Evolutionary conservation across 2,113 vertebrate genomes (phyloP).

Genomic region (Chaetops frenatus): DNA sequence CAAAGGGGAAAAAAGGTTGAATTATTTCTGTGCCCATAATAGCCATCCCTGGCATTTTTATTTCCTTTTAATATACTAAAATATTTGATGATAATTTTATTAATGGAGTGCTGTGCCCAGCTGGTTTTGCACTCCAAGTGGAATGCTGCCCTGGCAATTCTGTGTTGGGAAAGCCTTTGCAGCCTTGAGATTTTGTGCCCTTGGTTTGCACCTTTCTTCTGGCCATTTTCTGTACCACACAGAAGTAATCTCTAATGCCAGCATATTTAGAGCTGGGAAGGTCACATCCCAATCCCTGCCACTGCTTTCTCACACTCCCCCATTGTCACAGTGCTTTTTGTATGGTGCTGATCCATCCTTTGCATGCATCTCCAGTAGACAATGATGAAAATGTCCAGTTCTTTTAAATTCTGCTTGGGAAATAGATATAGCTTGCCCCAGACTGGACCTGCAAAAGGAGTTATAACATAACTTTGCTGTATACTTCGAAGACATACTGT

Average conservation of each 20-base stretch:
- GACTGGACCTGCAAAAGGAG: background rate
- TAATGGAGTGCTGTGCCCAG: background rate
- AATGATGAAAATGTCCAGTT: background rate
- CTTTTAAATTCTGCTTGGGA: background rate
- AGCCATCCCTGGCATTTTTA: background rate
- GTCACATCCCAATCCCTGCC: background rate
- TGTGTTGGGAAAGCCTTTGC: background rate
- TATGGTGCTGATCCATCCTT: background rate
- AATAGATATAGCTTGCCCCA: background rate
- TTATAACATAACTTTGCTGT: background rate
- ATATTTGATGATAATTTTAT: background rate
- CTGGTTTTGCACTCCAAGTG: background rate
- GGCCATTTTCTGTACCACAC: background rate
- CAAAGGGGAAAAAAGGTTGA: background rate
- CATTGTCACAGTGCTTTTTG: background rate
- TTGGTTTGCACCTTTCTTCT: background rate
- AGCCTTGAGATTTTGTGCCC: background rate
- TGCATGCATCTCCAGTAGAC: background rate
- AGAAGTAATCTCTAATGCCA: background rate
- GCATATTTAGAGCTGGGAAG: background rate
- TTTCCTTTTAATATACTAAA: background rate
- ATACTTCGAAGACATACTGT: background rate
- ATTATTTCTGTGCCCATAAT: background rate
- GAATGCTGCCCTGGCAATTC: background rate
- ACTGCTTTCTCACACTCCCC: background rate